These are phyloP conservation scores for Pocota personata DNA, from an alignment of 2,888 invertebrate genomes.

Conservation along the genomic window DNA sequence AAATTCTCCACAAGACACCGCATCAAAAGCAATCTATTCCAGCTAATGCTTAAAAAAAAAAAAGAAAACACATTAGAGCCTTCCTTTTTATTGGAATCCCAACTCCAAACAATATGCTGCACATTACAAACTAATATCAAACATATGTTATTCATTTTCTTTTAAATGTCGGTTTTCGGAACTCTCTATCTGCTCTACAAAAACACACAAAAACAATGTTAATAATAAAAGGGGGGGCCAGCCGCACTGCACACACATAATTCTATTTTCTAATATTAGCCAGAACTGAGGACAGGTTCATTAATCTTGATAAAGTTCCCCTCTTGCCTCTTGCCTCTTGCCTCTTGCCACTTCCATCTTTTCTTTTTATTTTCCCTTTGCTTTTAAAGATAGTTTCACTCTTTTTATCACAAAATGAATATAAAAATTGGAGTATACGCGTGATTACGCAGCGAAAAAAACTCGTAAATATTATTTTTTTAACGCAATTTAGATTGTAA, in stretches of 20 bases:
- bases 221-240: slow-evolving; percentile 30
- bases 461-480: slow-evolving; percentile 26
- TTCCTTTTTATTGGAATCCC: slow-evolving; percentile 17
- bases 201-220: slow-evolving; percentile 22
- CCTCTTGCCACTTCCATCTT: no score
- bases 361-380: background rate
- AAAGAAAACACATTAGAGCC: background rate
- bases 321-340: no score
- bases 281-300: slow-evolving; percentile 66
- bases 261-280: slow-evolving; percentile 67
- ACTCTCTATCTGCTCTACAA: slow-evolving; percentile 15
- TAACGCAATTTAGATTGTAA: background rate
- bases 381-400: slow-evolving; percentile 35
- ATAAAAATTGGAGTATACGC: slow-evolving; percentile 22
- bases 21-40: background rate
- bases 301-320: slow-evolving; percentile 54
- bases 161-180: slow-evolving; percentile 3
- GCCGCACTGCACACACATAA: slow-evolving; percentile 40
- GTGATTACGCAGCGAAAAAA: background rate
- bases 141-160: slow-evolving; percentile 56
- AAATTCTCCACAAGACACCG: background rate
- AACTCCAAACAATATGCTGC: slow-evolving; percentile 43
- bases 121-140: slow-evolving; percentile 50
- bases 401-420: slow-evolving; percentile 48
- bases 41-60: background rate